These are phyloP conservation scores for Chamaetylas fuelleborni DNA, from an alignment of 2,113 vertebrate genomes.

Conservation along the genomic window DNA sequence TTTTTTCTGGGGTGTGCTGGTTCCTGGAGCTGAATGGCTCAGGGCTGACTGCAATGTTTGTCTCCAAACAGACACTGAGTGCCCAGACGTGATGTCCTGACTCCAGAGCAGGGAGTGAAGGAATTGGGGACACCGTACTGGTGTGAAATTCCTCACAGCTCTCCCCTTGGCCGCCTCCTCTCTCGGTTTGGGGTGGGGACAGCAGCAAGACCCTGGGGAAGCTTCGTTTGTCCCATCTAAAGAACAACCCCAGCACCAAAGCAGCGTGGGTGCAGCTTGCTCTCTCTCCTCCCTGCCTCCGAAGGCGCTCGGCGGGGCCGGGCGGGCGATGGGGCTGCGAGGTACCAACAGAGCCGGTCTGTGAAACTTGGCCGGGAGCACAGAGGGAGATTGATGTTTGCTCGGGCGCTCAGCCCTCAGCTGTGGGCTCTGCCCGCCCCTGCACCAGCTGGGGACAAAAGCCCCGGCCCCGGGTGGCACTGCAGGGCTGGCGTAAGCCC, in stretches of 20 bases:
- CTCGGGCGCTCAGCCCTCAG: conserved; percentile 7
- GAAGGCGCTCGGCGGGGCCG: neutral
- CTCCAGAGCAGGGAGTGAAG: neutral
- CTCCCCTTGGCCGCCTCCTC: neutral
- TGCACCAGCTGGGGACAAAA: conserved; percentile 46
- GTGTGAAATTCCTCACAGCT: neutral
- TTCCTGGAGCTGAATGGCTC: neutral
- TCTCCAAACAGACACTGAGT: neutral
- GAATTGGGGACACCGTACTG: accelerated
- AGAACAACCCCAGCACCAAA: neutral
- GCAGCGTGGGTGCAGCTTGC: accelerated
- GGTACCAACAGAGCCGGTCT: conserved; percentile 42
- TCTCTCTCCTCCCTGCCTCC: neutral
- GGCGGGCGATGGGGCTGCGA: neutral
- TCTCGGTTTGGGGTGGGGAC: neutral
- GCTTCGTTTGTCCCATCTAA: neutral
- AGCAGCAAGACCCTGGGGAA: neutral
- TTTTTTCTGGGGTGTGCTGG: accelerated
- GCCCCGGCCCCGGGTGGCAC: conserved; percentile 42
- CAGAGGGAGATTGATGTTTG: conserved; percentile 62
- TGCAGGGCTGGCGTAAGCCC: conserved; percentile 37
- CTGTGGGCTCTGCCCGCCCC: conserved; percentile 45
- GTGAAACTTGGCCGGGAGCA: conserved; percentile 38
- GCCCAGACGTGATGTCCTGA: neutral
- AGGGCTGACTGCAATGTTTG: neutral